Evolutionary conservation across 92 coral and sea anemone species (phyloP), one percentile per base, ranked within the genome.

Genomic region (Epizoanthus stellaris): DNA sequence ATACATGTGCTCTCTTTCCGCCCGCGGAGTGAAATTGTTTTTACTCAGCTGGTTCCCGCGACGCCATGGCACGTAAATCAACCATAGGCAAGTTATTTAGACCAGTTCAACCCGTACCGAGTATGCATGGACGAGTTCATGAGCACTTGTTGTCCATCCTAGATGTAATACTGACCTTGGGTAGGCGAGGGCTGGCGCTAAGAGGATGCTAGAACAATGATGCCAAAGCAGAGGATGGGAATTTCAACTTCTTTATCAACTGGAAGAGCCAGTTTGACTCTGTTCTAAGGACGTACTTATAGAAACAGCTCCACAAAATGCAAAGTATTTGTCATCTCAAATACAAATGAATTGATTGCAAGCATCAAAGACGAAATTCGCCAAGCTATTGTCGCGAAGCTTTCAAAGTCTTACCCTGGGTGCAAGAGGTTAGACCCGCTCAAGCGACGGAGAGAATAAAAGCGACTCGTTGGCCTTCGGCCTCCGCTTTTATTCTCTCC

Each of bases 221-320:
- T 38, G 16, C 36, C 16, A 38, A 68, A 38, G 42, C 16, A 68
- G 73, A 23, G 19, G 43, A 21, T 20, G 73, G 43, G 5, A 68
- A 21, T 68, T 20, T 68, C 21, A 59, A 19, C 11, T 63, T 21
- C 14, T n/a, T 62, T 23, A 19, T 8, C 36, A 19, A 19, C 65
- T 34, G 80, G 61, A 73, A 73, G 80, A 45, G 61, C 38, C 60
- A 34, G 39, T 73, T 73, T 9, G 62, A 73, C 14, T 25, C 80
- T 2, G 53, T 80, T 49, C 39, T 80, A 38, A 80, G 21, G 73
- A 80, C 9, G 23, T 25, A 62, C 54, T 70, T 80, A 70, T 80
- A 70, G 84, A 80, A 62, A 80, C 54, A 67, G 45, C 84, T 9
- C 82, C 82, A 30, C n/a, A 19, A 80, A 80, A 80, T 80, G 84